Evolutionary conservation across 1,140 invertebrate species (phyloP), one percentile per base, ranked within the genome.

Genomic region (Tetramorium parvispinum): DNA sequence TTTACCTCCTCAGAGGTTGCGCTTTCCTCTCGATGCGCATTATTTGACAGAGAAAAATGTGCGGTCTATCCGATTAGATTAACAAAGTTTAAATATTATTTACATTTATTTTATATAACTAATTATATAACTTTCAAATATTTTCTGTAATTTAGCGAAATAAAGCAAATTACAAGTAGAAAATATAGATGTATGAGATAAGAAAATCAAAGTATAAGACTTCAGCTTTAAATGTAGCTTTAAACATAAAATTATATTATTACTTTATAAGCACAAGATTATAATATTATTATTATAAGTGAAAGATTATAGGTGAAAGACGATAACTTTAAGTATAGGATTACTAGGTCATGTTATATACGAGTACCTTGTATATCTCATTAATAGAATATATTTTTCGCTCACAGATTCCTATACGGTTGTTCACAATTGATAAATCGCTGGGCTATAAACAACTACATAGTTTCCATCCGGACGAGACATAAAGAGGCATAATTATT

Each of bases 1-100:
- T 13, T 61, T 18, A 43, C 24, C 27, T 40, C 37, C 76, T 21
- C 43, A 0, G 18, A 53, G 49, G 40, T 71, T 40, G 51, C 49
- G 21, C 18, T 27, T 43, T 71, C 18, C 24, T 24, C 32, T 46
- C 13, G 61, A 79, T 46, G 43, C 77, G 43, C 24, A 8, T 66
- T 65, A 81, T 81, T 81, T 43, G 32, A 40, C 32, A 8, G 8
- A 53, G 61, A 40, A 51, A 66, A 53, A 68, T 24, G 37, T 8
- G 37, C 49, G 32, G 4, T 18, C 10, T 70, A 43, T 3, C 13
- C n/a, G 32, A 81, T 40, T 68, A 51, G 53, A 53, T n/a, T 66
- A 51, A 63, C 11, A 5, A 5, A 37, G 4, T 43, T 68, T 16
- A 32, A 21, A 10, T 16, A 27, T 53, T 68, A n/a, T 5, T 4